Conservation (phyloP, 53 echinoderm and acorn worm species). For the Patiria pectinifera region DNA sequence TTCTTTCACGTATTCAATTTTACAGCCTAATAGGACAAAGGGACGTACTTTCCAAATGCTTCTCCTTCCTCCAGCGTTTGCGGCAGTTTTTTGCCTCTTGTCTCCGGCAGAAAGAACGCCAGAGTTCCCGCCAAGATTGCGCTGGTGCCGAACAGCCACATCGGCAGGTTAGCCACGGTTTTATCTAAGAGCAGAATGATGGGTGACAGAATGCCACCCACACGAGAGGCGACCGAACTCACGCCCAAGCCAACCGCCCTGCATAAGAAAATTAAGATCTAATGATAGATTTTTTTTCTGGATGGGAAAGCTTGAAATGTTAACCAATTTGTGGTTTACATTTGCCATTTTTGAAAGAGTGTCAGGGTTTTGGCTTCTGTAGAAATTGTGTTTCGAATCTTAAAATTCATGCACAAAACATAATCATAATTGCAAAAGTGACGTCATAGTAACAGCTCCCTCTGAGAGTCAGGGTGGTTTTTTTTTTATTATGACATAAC, state of each 20-base stretch:
- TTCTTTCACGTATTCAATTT: too few relatives aligned
- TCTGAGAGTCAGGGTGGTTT: too few relatives aligned
- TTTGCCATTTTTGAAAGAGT: background rate
- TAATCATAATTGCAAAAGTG: too few relatives aligned
- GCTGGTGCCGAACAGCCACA: constrained; percentile 67
- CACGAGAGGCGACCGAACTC: constrained; percentile 77
- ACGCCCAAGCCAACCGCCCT: constrained; percentile 86
- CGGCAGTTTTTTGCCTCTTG: constrained; percentile 72
- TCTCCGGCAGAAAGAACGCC: constrained; percentile 74
- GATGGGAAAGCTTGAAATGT: background rate
- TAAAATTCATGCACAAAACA: too few relatives aligned
- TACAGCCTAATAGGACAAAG: background rate
- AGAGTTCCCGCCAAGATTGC: constrained; percentile 73
- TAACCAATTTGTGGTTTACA: background rate
- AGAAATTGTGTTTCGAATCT: too few relatives aligned
- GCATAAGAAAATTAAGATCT: background rate
- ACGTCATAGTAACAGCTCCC: too few relatives aligned
- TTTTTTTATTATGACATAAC: too few relatives aligned
- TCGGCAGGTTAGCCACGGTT: constrained; percentile 56
- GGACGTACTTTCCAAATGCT: constrained; percentile 67
- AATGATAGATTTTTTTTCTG: background rate
- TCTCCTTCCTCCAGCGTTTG: constrained; percentile 82
- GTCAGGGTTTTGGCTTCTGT: background rate
- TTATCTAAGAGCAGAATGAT: constrained; percentile 56
- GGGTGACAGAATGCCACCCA: constrained; percentile 85